Evolutionary conservation across 1,140 invertebrate genomes (phyloP).

Genomic region (Onthophagus taurus): DNA sequence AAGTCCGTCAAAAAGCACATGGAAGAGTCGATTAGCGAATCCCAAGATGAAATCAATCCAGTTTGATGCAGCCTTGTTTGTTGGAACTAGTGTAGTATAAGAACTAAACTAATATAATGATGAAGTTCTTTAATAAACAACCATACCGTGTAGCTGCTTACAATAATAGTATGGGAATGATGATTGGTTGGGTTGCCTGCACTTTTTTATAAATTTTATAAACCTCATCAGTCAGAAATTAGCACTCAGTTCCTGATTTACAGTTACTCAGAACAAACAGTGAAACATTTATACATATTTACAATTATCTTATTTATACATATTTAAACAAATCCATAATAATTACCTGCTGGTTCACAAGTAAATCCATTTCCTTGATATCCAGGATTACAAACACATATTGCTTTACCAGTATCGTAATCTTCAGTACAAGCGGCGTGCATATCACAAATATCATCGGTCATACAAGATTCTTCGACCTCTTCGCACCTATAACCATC

Average conservation of each 20-base stretch:
- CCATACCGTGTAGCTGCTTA: too few relatives aligned
- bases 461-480: slow-evolving; percentile 51
- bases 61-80: too few relatives aligned
- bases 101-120: too few relatives aligned
- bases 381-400: slow-evolving; percentile 70
- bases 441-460: slow-evolving; percentile 59
- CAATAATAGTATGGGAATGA: too few relatives aligned
- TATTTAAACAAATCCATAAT: not conserved
- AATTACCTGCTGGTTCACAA: slow-evolving; percentile 31
- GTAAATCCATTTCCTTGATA: slow-evolving; percentile 69
- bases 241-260: too few relatives aligned
- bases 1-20: too few relatives aligned
- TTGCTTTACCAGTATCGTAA: slow-evolving; percentile 49
- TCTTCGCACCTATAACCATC: slow-evolving; percentile 64
- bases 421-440: slow-evolving; percentile 66
- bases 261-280: too few relatives aligned
- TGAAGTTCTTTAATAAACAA: too few relatives aligned
- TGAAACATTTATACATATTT: too few relatives aligned
- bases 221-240: slow-evolving; percentile 7
- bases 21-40: too few relatives aligned
- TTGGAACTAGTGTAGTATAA: too few relatives aligned
- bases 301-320: slow-evolving; percentile 1
- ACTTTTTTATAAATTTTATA: not conserved
- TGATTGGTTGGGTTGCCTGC: not conserved
- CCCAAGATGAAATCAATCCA: too few relatives aligned